A percentile compares a stretch with the other conserved stretches of the same genome.
Conservation (phyloP, 2,113 vertebrate genomes). For the Plestiodon gilberti region DNA sequence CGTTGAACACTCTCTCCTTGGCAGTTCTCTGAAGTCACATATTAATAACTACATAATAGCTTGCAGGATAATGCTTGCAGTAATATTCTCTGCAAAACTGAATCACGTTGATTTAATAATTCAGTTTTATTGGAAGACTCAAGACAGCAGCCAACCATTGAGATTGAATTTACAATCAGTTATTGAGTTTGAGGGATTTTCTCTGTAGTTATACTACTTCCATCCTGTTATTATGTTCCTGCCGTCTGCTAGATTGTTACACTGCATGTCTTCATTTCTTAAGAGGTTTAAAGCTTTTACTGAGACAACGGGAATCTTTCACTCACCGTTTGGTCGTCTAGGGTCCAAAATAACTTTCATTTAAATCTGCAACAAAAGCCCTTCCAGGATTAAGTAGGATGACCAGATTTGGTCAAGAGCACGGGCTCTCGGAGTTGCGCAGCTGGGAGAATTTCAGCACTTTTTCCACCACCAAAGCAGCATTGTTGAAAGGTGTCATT, state of each 20-base stretch:
- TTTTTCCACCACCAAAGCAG: not conserved
- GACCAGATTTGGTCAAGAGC: not conserved
- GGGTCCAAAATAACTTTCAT: not conserved
- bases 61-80: slow-evolving; percentile 18
- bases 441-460: not conserved
- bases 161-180: slow-evolving; percentile 45
- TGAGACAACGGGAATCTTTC: not conserved
- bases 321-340: not conserved
- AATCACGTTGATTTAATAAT: slow-evolving; percentile 30
- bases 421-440: not conserved
- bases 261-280: slow-evolving; percentile 17
- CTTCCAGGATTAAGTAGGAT: not conserved
- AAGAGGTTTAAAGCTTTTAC: slow-evolving; percentile 4
- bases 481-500: not conserved
- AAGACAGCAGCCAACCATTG: slow-evolving; percentile 18
- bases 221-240: slow-evolving; percentile 29
- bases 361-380: not conserved
- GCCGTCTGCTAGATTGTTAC: not conserved
- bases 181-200: slow-evolving; percentile 46
- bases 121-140: slow-evolving; percentile 43
- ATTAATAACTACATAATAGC: slow-evolving; percentile 30
- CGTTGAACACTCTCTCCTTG: not conserved
- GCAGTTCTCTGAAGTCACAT: slow-evolving; percentile 17
- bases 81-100: slow-evolving; percentile 11
- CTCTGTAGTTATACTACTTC: slow-evolving; percentile 29